These are phyloP conservation scores for Epiblema foenella DNA, from an alignment of 2,888 invertebrate species.

Conservation along the genomic window DNA sequence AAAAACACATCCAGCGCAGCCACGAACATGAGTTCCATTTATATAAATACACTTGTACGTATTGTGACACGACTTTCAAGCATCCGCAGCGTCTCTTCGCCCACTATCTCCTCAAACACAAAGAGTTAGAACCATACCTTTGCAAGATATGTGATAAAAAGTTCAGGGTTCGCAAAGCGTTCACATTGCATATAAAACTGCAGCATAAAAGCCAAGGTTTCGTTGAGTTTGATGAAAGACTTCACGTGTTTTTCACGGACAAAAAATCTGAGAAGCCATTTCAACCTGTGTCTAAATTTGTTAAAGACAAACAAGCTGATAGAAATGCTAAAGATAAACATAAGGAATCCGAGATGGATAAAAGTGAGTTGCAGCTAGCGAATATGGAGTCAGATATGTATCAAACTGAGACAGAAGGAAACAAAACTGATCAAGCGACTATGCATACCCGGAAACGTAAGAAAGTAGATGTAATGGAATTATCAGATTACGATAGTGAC, in stretches of 20 bases:
- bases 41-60: conserved; percentile 70
- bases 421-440: conserved; percentile 50
- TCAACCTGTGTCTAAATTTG: conserved; percentile 50
- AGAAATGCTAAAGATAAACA: conserved; percentile 7
- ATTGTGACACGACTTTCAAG: conserved; percentile 63
- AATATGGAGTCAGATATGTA: conserved; percentile 48
- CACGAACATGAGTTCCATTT: conserved; percentile 61
- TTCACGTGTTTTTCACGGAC: conserved; percentile 69
- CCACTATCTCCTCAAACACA: conserved; percentile 68
- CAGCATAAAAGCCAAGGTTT: conserved; percentile 67
- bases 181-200: conserved; percentile 75
- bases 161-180: conserved; percentile 65
- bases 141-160: conserved; percentile 70
- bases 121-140: conserved; percentile 65
- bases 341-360: conserved; percentile 20
- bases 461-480: conserved; percentile 29
- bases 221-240: conserved; percentile 72
- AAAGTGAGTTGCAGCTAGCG: conserved; percentile 9
- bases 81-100: conserved; percentile 72
- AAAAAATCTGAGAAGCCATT: conserved; percentile 66
- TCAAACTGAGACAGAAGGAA: conserved; percentile 55
- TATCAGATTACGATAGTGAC: conserved; percentile 63
- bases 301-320: conserved; percentile 21
- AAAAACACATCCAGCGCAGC: conserved; percentile 63
- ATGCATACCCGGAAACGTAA: conserved; percentile 47